Conservation (phyloP, 2,797 vertebrate species). For the Tinamus major region DNA sequence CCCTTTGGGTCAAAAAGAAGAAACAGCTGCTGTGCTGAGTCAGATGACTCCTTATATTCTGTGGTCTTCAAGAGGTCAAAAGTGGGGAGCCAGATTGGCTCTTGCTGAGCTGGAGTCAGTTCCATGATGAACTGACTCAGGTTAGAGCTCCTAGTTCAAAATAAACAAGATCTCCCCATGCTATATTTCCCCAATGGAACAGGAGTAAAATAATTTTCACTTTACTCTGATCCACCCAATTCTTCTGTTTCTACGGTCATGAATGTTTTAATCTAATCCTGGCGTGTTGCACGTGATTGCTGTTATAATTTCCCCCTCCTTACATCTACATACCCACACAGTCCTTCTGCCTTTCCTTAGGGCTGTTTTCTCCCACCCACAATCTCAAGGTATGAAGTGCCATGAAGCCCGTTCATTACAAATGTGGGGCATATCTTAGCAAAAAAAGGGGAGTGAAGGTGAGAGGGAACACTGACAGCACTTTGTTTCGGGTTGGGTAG, state of each 20-base stretch:
- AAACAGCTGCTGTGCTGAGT: background rate
- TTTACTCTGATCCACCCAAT: background rate
- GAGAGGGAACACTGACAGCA: background rate
- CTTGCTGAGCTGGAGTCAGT: background rate
- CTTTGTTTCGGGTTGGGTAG: background rate
- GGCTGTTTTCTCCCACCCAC: background rate
- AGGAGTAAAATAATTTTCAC: background rate
- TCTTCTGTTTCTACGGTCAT: background rate
- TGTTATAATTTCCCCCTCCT: background rate
- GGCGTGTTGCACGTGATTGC: background rate
- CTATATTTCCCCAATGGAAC: rapidly evolving
- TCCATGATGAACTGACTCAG: background rate
- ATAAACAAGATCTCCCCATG: background rate
- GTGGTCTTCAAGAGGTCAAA: background rate
- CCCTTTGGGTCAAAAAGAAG: background rate
- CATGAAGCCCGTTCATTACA: background rate
- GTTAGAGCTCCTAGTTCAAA: background rate
- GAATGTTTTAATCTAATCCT: background rate
- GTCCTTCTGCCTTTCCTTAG: background rate
- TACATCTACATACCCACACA: background rate
- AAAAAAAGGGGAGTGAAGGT: background rate
- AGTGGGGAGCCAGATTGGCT: background rate
- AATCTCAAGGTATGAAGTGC: background rate
- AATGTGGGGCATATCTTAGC: background rate
- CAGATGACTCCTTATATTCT: background rate